Conservation (phyloP, 2,113 vertebrate species). For the Herpailurus yagouaroundi region DNA sequence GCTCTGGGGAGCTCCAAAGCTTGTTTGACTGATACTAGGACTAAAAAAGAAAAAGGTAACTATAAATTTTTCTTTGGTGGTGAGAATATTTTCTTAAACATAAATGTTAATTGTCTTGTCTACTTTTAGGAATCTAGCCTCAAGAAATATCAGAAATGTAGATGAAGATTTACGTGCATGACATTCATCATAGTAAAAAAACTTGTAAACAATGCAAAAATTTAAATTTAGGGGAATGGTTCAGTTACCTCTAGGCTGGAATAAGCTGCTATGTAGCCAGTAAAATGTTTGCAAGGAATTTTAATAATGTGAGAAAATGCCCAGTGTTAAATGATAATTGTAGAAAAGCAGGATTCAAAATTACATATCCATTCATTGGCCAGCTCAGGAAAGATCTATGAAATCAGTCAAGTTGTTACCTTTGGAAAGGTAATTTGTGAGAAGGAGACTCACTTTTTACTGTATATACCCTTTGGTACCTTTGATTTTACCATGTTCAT, state of each 20-base stretch:
- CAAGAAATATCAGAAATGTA: constrained; percentile 8
- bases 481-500: constrained; percentile 2
- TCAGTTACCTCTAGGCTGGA: neutral
- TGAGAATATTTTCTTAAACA: neutral
- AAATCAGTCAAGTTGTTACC: constrained; percentile 7
- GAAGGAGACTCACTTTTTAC: neutral
- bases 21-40: constrained; percentile 89
- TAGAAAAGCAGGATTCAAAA: neutral
- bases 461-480: neutral
- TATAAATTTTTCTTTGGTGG: neutral
- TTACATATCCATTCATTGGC: neutral
- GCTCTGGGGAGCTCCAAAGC: constrained; percentile 92
- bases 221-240: neutral
- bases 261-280: neutral
- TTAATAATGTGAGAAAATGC: constrained; percentile 29
- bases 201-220: neutral
- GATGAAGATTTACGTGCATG: neutral
- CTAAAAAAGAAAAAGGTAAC: constrained; percentile 92
- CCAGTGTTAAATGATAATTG: neutral
- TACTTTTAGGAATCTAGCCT: neutral
- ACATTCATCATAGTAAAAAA: neutral
- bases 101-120: neutral
- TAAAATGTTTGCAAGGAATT: constrained; percentile 31
- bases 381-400: neutral
- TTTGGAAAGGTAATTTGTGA: constrained; percentile 21